phyloP scores from a whole-genome alignment of 2,113 vertebrate species.

The Cyprinodon tularosa region DNA sequence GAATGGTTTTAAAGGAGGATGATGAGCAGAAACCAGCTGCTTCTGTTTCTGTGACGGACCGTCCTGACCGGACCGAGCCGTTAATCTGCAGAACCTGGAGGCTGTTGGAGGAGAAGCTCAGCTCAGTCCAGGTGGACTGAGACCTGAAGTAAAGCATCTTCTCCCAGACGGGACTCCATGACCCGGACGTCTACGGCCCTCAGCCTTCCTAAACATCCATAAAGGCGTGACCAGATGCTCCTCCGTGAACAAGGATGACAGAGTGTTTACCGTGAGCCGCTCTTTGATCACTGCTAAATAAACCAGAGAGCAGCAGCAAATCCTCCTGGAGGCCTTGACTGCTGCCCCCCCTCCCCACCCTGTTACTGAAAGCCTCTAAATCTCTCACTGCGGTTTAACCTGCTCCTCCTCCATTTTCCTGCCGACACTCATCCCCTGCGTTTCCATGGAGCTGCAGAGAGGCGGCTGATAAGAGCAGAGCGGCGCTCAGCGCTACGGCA shows the following conservation, averaged over 20 bases:
- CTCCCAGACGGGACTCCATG: no score
- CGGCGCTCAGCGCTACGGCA: slow-evolving; percentile 14
- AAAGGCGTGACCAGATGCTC: no score
- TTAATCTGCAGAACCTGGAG: no score
- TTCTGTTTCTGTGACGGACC: no score
- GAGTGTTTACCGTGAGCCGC: slow-evolving; percentile 10
- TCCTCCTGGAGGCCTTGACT: not conserved
- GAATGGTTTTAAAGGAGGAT: no score
- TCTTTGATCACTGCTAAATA: slow-evolving; percentile 29
- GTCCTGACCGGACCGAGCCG: no score
- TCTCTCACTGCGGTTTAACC: slow-evolving; percentile 29
- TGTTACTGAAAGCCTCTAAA: slow-evolving; percentile 37
- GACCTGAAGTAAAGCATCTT: no score
- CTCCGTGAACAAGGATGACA: not conserved
- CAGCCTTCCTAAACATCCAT: no score
- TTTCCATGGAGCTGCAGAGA: slow-evolving; percentile 48
- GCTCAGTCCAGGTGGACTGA: no score
- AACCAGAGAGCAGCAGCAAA: slow-evolving; percentile 25
- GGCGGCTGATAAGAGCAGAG: slow-evolving; percentile 14
- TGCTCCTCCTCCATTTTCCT: slow-evolving; percentile 37
- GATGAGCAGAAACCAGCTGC: no score
- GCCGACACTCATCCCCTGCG: slow-evolving; percentile 50
- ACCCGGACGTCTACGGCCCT: no score
- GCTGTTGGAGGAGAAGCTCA: no score
- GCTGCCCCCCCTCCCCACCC: not conserved